Percentiles rank a stretch among this genome's conserved stretches.
phyloP scores from a whole-genome alignment of 2,113 vertebrate genomes.

The Hemicordylus capensis region DNA sequence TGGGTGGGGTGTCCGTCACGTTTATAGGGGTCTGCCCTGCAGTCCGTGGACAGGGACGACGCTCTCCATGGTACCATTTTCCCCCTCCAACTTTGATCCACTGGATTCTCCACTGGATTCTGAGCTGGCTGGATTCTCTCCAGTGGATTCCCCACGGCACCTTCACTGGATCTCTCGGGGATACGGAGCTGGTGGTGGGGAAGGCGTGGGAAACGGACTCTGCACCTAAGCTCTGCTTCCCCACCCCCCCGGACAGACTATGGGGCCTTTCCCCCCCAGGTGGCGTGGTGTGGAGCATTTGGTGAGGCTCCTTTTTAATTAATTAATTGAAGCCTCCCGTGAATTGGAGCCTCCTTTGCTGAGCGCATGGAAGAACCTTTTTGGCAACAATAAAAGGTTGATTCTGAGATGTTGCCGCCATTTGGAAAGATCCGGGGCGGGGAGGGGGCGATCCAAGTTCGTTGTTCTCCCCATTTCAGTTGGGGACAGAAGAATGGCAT shows the following conservation, averaged over 20 bases:
- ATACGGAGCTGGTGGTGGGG: neutral
- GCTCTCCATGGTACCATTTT: neutral
- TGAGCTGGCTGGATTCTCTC: neutral
- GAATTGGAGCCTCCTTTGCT: no score
- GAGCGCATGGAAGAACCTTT: neutral
- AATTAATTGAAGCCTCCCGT: neutral
- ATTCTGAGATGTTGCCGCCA: neutral
- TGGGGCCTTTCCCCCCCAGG: no score
- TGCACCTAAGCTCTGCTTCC: no score
- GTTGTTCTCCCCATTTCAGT: neutral
- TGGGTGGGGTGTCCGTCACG: no score
- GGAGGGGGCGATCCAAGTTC: neutral
- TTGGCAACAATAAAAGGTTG: slow-evolving; percentile 11
- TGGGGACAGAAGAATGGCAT: neutral
- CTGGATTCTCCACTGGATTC: no score
- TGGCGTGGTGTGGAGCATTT: neutral
- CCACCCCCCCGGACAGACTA: no score
- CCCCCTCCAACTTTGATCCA: neutral
- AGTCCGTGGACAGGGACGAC: neutral
- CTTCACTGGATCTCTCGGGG: neutral
- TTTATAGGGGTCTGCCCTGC: neutral
- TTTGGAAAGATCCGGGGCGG: no score
- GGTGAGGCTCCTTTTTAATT: no score
- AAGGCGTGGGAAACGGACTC: no score
- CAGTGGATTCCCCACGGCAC: accelerated